Evolutionary conservation across 2,797 vertebrate species (phyloP).

Genomic region (Zenarchopterus dispar): DNA sequence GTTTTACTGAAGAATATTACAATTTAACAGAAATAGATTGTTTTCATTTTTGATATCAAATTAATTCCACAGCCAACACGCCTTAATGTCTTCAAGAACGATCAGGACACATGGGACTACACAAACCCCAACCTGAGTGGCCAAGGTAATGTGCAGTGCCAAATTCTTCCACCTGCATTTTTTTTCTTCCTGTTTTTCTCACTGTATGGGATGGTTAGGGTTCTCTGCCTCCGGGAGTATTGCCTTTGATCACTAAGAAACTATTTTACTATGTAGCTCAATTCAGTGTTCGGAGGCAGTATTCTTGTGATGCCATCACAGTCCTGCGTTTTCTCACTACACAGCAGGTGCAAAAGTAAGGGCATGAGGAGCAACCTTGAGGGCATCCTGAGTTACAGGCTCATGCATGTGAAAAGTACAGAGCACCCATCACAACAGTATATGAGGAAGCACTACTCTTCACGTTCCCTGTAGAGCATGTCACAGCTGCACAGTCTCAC

Average conservation of each 20-base stretch:
- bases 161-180: constrained; percentile 27
- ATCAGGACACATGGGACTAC: constrained; percentile 98
- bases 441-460: constrained; percentile 32
- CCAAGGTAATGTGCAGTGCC: constrained; percentile 87
- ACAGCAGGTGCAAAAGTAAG: constrained; percentile 72
- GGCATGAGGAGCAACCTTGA: constrained; percentile 78
- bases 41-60: no score
- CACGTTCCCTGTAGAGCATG: constrained; percentile 74
- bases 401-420: constrained; percentile 64
- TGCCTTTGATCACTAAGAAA: constrained; percentile 61
- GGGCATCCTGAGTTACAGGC: constrained; percentile 57
- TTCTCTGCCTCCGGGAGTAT: constrained; percentile 64
- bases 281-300: constrained; percentile 60
- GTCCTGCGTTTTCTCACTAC: constrained; percentile 69
- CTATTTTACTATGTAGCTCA: constrained; percentile 9
- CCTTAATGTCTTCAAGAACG: constrained; percentile 97
- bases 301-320: constrained; percentile 59
- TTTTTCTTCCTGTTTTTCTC: constrained; percentile 67
- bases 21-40: no score
- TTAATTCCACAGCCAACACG: constrained; percentile 90
- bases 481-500: constrained; percentile 65
- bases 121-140: constrained; percentile 93
- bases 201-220: constrained; percentile 65
- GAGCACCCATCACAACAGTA: constrained; percentile 45
- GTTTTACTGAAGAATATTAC: constrained; percentile 93